Percentiles rank a stretch among this genome's conserved stretches.
phyloP scores from a whole-genome alignment of 2,888 invertebrate species.

The Platerodrilus igneus region DNA sequence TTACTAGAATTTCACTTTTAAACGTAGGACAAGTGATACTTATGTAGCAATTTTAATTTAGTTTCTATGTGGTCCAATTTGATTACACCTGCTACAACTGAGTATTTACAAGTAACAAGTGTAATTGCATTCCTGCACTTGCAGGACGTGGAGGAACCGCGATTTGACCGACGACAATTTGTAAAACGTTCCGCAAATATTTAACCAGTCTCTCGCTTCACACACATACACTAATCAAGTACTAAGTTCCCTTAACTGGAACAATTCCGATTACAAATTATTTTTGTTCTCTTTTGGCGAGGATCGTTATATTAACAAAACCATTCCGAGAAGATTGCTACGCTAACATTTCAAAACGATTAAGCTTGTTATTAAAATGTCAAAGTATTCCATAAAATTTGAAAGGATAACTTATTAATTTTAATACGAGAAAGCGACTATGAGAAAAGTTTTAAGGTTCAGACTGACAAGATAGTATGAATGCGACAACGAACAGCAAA shows the following conservation, averaged over 20 bases:
- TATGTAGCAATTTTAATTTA: no score
- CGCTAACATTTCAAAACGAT: background rate
- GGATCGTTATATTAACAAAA: background rate
- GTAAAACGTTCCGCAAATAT: constrained; percentile 35
- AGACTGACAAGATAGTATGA: constrained; percentile 29
- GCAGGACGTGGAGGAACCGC: constrained; percentile 17
- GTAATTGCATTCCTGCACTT: constrained; percentile 31
- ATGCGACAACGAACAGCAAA: constrained; percentile 28
- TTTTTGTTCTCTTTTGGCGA: background rate
- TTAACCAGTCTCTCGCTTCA: constrained; percentile 22
- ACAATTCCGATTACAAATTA: constrained; percentile 17
- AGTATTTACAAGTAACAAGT: constrained; percentile 30
- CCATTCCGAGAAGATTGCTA: background rate
- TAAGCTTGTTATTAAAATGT: constrained; percentile 11
- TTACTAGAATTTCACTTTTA: background rate
- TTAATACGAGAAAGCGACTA: constrained; percentile 8
- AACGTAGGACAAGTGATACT: background rate
- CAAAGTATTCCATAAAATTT: no score
- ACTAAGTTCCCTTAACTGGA: constrained; percentile 7
- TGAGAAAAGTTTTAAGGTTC: constrained; percentile 20
- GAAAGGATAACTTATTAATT: constrained; percentile 16
- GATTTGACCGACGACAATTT: constrained; percentile 28
- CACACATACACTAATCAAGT: constrained; percentile 16
- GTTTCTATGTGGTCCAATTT: constrained; percentile 18
- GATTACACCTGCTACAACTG: constrained; percentile 24